phyloP scores from a whole-genome alignment of 2,797 vertebrate genomes.

The Coendou prehensilis region DNA sequence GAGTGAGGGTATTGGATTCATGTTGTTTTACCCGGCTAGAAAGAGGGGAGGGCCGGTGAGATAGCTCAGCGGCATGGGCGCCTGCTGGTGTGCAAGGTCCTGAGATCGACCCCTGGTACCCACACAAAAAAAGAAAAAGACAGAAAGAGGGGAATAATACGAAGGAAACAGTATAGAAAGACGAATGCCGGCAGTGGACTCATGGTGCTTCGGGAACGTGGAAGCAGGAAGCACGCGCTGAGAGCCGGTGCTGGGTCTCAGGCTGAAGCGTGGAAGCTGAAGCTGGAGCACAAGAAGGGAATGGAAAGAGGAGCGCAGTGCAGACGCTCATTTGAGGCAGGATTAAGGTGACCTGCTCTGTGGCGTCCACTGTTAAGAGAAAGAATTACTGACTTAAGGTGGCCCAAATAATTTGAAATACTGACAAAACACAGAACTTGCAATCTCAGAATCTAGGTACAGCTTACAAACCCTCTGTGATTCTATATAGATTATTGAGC shows the following conservation, averaged over 20 bases:
- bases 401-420: background rate
- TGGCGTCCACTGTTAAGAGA: background rate
- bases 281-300: background rate
- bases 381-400: background rate
- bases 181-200: background rate
- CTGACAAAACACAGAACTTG: background rate
- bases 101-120: no score
- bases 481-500: conserved; percentile 5
- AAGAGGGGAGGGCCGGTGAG: background rate
- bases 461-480: background rate
- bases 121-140: no score
- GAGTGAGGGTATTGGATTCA: background rate
- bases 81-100: no score
- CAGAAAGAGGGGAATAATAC: background rate
- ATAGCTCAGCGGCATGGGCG: no score
- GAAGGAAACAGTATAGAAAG: background rate
- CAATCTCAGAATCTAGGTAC: background rate
- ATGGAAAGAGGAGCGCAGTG: background rate
- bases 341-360: conserved; percentile 7
- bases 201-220: background rate
- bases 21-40: conserved; percentile 23
- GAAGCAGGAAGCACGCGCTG: background rate
- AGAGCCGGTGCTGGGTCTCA: background rate
- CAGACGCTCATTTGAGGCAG: background rate
- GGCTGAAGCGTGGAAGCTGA: background rate